phyloP scores from a whole-genome alignment of 2,113 vertebrate genomes.

The Dendropsophus ebraccatus region DNA sequence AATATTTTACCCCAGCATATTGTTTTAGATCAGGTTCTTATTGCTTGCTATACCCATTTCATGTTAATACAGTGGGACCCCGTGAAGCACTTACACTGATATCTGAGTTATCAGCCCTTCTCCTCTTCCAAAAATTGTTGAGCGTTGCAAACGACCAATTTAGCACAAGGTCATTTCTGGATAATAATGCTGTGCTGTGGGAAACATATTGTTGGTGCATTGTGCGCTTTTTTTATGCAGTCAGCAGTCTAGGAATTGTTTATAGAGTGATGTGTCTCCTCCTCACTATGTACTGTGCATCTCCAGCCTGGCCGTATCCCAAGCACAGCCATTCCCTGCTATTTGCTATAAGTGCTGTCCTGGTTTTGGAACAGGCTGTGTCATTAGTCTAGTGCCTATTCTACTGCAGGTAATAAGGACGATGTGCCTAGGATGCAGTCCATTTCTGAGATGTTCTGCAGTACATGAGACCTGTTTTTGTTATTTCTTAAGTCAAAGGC shows the following conservation, averaged over 20 bases:
- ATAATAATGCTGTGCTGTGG: constrained; percentile 42
- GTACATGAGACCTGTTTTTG: background rate
- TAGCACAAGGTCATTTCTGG: constrained; percentile 48
- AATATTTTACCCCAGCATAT: background rate
- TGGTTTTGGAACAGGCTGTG: background rate
- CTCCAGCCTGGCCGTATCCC: constrained; percentile 15
- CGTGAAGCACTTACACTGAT: background rate
- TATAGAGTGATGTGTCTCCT: constrained; percentile 43
- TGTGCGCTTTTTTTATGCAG: constrained; percentile 29
- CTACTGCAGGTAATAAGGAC: background rate
- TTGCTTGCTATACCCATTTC: background rate
- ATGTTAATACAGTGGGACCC: background rate
- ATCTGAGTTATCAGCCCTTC: background rate
- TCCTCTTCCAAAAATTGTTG: constrained; percentile 14
- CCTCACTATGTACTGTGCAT: background rate
- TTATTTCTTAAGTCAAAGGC: background rate
- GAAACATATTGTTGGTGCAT: constrained; percentile 53
- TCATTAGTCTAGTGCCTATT: background rate
- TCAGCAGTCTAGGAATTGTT: constrained; percentile 47
- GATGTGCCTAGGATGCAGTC: background rate
- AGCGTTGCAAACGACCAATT: constrained; percentile 9
- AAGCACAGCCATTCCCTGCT: background rate
- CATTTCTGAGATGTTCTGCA: background rate
- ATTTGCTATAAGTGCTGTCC: background rate
- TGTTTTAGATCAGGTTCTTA: background rate